phyloP scores from a whole-genome alignment of 2,113 vertebrate species.

The Crotalus viridis region DNA sequence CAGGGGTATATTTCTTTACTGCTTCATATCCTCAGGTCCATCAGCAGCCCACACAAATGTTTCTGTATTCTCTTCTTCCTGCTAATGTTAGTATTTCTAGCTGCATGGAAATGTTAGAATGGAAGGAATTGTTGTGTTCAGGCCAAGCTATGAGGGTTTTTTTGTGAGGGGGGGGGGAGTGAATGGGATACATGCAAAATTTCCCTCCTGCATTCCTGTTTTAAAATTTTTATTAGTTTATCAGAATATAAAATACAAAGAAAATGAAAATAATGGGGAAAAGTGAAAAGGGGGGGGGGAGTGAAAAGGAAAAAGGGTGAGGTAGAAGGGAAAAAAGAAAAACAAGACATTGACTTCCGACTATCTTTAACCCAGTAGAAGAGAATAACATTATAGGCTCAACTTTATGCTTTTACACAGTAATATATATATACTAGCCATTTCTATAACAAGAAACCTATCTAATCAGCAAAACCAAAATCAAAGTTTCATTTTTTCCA shows the following conservation, averaged over 20 bases:
- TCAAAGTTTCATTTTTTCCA: background rate
- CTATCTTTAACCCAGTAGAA: background rate
- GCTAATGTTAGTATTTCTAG: background rate
- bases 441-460: background rate
- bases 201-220: background rate
- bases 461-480: background rate
- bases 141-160: background rate
- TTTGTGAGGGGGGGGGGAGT: background rate
- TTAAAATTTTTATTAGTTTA: background rate
- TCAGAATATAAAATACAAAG: background rate
- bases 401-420: background rate
- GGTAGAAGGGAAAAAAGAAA: background rate
- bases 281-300: background rate
- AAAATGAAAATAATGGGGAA: background rate
- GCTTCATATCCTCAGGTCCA: slow-evolving; percentile 49
- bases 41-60: background rate
- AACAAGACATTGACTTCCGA: background rate
- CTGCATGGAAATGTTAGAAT: background rate
- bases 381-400: background rate
- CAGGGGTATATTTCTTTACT: slow-evolving; percentile 13
- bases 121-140: background rate
- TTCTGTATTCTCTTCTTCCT: background rate
- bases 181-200: background rate
- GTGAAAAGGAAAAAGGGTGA: background rate
- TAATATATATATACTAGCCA: background rate